Base-by-base conservation (phyloP, 2,888 invertebrate genomes). In the Xestia sexstrigata region DNA sequence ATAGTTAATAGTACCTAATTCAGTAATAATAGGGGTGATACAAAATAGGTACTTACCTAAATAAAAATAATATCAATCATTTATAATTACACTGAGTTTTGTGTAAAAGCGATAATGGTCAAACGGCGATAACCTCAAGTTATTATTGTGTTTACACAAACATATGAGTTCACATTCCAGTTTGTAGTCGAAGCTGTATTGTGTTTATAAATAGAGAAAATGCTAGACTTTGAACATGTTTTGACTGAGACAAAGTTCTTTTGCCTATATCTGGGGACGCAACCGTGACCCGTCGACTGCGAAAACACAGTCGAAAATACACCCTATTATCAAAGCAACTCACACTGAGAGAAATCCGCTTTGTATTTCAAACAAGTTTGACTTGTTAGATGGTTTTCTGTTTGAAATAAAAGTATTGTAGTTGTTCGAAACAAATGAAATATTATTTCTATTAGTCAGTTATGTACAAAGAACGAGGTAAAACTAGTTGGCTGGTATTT, bases 61-160 rank as follows among this genome's bases (percentile, higher is more conserved):
- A 73, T 42, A 74, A 65, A 73, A 35, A 58, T 35, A 58, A 3
- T 42, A 73, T 49, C 6, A 11, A 71, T 60, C 20, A 35, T 30
- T 49, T 20, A 49, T 20, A 45, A 81, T 42, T 26, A 70, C 35
- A 30, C 52, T 26, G 35, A 75, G 81, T 58, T 70, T 70, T 68
- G 60, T 65, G 63, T 55, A 65, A 81, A 78, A 66, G 20, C 13
- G 55, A 77, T 74, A 74, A 65, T 26, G 5, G 30, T n/a, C n/a
- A n/a, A 42, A 9, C 8, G 13, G 15, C 45, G 85, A 85, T 83
- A 74, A 83, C 76, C 74, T 62, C 4, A 20, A 60, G 45, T 72
- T 63, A 17, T 78, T 81, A 20, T 60, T 77, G 39, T 75, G 39
- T 65, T 72, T 30, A 47, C 65, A 66, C 58, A 75, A 70, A 74